phyloP scores from a whole-genome alignment of 1,140 invertebrate species.

The Panagrolaimus sp. region DNA sequence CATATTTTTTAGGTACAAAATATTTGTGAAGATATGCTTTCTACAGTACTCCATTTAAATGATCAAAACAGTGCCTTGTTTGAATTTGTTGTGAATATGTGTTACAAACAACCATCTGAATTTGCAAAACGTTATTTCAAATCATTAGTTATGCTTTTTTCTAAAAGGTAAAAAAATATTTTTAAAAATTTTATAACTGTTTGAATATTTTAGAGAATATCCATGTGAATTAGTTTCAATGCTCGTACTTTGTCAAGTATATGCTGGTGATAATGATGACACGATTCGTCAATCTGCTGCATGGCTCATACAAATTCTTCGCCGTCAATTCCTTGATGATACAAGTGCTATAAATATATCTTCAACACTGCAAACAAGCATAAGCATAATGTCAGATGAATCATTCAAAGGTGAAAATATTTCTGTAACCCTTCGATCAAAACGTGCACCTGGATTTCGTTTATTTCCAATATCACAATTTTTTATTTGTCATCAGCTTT shows the following conservation, averaged over 20 bases:
- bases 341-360: neutral
- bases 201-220: conserved; percentile 69
- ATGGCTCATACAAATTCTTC: conserved; percentile 83
- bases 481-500: conserved; percentile 10
- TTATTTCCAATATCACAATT: neutral
- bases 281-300: conserved; percentile 83
- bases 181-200: too few species aligned
- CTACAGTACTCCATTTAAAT: conserved; percentile 87
- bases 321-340: conserved; percentile 83
- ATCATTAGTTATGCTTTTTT: conserved; percentile 88
- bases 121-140: conserved; percentile 92
- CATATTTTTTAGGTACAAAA: conserved; percentile 65
- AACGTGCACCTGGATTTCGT: neutral
- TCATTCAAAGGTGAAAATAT: neutral
- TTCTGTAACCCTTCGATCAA: neutral
- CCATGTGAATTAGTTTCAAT: conserved; percentile 96
- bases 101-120: conserved; percentile 80
- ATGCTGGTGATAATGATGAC: conserved; percentile 84
- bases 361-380: neutral
- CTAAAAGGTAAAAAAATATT: conserved; percentile 64
- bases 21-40: conserved; percentile 83
- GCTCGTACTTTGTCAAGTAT: conserved; percentile 91
- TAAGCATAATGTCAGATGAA: neutral
- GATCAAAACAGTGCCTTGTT: conserved; percentile 82
- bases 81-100: conserved; percentile 94